These are phyloP conservation scores for Menura novaehollandiae DNA, from an alignment of 2,113 vertebrate species.

Conservation along the genomic window DNA sequence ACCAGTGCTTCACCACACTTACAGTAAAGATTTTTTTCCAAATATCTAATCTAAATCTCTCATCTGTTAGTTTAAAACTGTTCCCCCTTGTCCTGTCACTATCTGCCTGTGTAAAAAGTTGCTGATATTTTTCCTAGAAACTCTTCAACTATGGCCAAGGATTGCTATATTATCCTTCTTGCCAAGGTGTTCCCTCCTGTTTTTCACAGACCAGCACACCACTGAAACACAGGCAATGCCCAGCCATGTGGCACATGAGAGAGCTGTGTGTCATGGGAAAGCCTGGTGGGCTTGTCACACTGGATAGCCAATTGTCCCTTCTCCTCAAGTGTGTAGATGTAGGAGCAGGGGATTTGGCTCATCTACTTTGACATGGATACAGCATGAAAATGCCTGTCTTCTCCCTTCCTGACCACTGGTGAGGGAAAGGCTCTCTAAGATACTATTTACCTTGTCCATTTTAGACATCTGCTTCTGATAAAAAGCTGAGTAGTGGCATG, in stretches of 20 bases:
- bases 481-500: neutral
- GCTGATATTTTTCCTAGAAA: neutral
- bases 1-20: neutral
- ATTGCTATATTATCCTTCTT: neutral
- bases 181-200: neutral
- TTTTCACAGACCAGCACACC: neutral
- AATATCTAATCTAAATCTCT: neutral
- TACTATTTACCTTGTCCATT: neutral
- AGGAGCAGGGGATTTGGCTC: neutral
- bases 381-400: neutral
- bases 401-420: neutral
- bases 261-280: neutral
- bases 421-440: neutral
- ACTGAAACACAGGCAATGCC: neutral
- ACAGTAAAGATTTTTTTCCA: neutral
- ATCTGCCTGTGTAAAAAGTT: neutral
- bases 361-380: neutral
- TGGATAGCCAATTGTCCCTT: neutral
- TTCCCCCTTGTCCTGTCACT: neutral
- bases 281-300: neutral
- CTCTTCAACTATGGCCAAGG: neutral
- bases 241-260: rapidly evolving
- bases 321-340: neutral
- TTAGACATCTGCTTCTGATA: neutral
- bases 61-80: neutral